Evolutionary conservation across 2,113 vertebrate genomes (phyloP).

Genomic region (Brachyhypopomus gauderio): DNA sequence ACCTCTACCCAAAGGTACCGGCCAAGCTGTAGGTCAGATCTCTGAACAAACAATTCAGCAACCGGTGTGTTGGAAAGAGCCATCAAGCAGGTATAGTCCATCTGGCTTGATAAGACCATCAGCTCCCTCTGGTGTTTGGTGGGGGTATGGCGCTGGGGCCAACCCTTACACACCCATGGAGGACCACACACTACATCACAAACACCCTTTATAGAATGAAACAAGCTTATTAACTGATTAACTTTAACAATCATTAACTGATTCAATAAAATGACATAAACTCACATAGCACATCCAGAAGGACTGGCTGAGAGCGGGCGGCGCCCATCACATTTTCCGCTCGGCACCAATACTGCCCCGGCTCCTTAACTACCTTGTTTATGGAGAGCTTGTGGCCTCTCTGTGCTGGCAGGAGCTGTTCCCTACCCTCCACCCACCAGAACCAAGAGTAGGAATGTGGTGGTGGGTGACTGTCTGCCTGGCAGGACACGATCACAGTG

Average conservation of each 20-base stretch:
- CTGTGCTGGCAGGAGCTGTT: not conserved
- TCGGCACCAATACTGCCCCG: not conserved
- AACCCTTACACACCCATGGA: too few species aligned
- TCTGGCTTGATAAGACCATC: too few species aligned
- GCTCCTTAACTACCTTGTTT: not conserved
- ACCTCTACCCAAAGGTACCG: too few species aligned
- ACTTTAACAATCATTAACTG: too few species aligned
- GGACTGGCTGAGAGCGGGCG: not conserved
- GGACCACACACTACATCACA: too few species aligned
- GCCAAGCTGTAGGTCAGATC: too few species aligned
- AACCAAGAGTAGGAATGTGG: not conserved
- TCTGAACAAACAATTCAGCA: too few species aligned
- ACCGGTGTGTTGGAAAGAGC: too few species aligned
- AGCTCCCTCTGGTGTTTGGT: too few species aligned
- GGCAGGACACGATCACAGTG: conserved; percentile 16
- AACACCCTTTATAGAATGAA: not conserved
- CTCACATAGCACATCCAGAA: not conserved
- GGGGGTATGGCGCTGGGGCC: too few species aligned
- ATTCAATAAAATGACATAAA: not conserved
- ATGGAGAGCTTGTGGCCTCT: not conserved
- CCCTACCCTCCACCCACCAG: not conserved
- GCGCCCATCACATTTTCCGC: not conserved
- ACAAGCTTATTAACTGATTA: too few species aligned
- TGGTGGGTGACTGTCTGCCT: conserved; percentile 3
- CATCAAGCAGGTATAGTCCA: too few species aligned